These are phyloP conservation scores for Parapsyche elsis DNA, from an alignment of 1,140 invertebrate species.

Conservation along the genomic window DNA sequence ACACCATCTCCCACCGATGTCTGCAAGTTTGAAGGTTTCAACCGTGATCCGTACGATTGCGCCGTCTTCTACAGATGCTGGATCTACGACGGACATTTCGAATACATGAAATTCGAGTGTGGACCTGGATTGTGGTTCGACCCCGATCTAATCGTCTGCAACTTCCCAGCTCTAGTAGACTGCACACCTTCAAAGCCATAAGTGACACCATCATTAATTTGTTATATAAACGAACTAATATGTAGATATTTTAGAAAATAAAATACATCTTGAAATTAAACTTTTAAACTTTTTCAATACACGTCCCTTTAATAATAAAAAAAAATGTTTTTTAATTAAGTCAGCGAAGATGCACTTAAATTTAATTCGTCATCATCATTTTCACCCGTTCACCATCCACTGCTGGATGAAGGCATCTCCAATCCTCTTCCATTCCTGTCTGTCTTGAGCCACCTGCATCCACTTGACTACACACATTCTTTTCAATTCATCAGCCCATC, in stretches of 20 bases:
- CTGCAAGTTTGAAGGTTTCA: conserved; percentile 28
- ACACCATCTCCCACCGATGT: conserved; percentile 23
- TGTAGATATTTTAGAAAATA: not conserved
- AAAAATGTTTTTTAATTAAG: too few species aligned
- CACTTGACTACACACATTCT: too few species aligned
- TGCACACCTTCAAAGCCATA: not conserved
- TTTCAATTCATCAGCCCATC: too few species aligned
- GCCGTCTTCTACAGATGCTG: conserved; percentile 35
- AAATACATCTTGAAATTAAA: not conserved
- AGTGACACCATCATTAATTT: not conserved
- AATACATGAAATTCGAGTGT: conserved; percentile 32
- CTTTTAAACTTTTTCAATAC: too few species aligned
- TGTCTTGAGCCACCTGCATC: too few species aligned
- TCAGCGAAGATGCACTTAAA: too few species aligned
- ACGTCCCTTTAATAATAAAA: too few species aligned
- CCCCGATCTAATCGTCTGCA: not conserved
- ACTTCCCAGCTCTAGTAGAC: conserved; percentile 2
- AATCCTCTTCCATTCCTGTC: too few species aligned
- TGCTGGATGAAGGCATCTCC: too few species aligned
- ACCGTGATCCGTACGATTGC: conserved; percentile 18
- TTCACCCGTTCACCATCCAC: too few species aligned
- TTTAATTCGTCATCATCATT: too few species aligned
- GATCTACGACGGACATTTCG: not conserved
- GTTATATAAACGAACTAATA: not conserved
- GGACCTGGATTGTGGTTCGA: conserved; percentile 23